Conservation (phyloP, 2,888 invertebrate genomes). For the Pachycephus smyrnensis region DNA sequence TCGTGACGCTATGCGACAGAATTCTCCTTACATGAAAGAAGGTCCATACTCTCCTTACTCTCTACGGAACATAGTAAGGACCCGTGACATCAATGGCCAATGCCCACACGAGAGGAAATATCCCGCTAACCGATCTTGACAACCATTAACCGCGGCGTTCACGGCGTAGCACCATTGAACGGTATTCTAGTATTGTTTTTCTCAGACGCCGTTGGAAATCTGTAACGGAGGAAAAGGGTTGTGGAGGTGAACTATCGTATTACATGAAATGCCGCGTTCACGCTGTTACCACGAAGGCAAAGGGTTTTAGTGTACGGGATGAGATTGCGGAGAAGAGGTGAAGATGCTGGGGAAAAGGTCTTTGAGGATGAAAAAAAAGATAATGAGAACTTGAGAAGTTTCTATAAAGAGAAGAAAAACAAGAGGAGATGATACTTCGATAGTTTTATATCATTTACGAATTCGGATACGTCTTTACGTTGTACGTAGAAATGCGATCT, state of each 20-base stretch:
- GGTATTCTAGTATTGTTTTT: slow-evolving; percentile 47
- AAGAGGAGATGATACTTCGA: slow-evolving; percentile 26
- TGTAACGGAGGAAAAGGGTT: slow-evolving; percentile 14
- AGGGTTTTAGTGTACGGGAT: background rate
- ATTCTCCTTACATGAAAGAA: slow-evolving; percentile 28
- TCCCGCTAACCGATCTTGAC: slow-evolving; percentile 65
- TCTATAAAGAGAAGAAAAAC: background rate
- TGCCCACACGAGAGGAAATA: slow-evolving; percentile 63
- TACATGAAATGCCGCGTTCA: slow-evolving; percentile 28
- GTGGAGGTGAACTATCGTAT: slow-evolving; percentile 34
- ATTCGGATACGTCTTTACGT: background rate
- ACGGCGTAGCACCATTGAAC: slow-evolving; percentile 25
- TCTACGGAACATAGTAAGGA: slow-evolving; percentile 21
- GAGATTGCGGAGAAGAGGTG: slow-evolving; percentile 1
- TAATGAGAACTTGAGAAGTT: background rate
- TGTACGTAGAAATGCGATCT: background rate
- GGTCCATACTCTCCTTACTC: slow-evolving; percentile 13
- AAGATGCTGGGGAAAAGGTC: background rate
- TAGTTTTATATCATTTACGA: background rate
- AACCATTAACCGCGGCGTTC: slow-evolving; percentile 56
- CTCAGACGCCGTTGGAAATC: slow-evolving; percentile 29
- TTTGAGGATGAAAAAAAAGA: background rate
- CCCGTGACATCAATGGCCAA: slow-evolving; percentile 62
- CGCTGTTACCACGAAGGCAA: background rate
- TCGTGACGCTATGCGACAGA: slow-evolving; percentile 17